phyloP scores from a whole-genome alignment of 2,888 invertebrate species.

The Junonia oenone region DNA sequence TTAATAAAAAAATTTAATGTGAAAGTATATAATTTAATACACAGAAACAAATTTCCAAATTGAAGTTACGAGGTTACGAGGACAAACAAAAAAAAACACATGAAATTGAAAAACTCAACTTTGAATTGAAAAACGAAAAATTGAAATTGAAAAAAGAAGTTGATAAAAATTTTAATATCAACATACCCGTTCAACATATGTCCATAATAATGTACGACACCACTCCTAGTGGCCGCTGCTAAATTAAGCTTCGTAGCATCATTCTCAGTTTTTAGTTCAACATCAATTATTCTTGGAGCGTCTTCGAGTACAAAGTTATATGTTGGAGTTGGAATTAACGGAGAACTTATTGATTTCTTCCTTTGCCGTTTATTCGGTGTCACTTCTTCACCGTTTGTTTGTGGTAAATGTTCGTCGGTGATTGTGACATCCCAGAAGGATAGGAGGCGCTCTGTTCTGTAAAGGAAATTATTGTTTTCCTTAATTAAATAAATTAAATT shows the following conservation, averaged over 20 bases:
- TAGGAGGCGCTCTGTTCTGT: slow-evolving; percentile 68
- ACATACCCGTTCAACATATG: slow-evolving; percentile 87
- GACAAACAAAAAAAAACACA: too few relatives aligned
- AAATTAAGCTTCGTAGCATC: slow-evolving; percentile 71
- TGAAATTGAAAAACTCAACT: too few relatives aligned
- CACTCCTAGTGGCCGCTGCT: slow-evolving; percentile 84
- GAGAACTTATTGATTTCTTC: slow-evolving; percentile 44
- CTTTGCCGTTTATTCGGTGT: slow-evolving; percentile 56
- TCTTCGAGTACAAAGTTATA: slow-evolving; percentile 86
- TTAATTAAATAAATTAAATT: too few relatives aligned
- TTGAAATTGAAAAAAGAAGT: not conserved
- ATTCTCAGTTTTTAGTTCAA: slow-evolving; percentile 68
- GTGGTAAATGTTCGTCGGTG: slow-evolving; percentile 45
- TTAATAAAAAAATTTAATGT: too few relatives aligned
- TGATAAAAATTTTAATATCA: not conserved
- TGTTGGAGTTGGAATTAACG: slow-evolving; percentile 43
- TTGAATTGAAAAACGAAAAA: too few relatives aligned
- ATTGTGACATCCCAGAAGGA: slow-evolving; percentile 71
- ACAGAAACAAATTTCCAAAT: too few relatives aligned
- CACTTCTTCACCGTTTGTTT: slow-evolving; percentile 51
- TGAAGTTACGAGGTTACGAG: too few relatives aligned
- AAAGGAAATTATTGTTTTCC: too few relatives aligned
- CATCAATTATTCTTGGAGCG: slow-evolving; percentile 73
- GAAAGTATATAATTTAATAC: too few relatives aligned
- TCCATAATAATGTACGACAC: slow-evolving; percentile 88